These are phyloP conservation scores for Leptinotarsa rubiginosa DNA, from an alignment of 2,888 invertebrate genomes.

Conservation along the genomic window DNA sequence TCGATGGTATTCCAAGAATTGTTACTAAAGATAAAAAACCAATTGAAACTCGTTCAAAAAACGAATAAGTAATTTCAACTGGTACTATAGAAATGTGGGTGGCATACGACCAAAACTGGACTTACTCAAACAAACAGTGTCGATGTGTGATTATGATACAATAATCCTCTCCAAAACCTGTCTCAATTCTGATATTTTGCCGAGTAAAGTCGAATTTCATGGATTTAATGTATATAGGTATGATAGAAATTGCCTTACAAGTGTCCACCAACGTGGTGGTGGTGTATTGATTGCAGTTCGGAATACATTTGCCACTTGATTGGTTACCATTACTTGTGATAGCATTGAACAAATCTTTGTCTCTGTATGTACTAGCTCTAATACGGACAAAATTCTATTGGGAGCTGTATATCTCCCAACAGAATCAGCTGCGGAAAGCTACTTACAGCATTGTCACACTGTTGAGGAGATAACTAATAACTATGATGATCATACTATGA, in stretches of 20 bases:
- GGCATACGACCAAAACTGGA: constrained; percentile 1
- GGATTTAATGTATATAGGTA: constrained; percentile 17
- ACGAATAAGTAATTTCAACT: no score
- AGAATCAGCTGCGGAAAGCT: neutral
- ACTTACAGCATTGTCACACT: constrained; percentile 1
- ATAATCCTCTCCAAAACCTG: constrained; percentile 12
- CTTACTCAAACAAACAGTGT: constrained; percentile 8
- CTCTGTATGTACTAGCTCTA: constrained; percentile 16
- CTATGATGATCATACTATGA: constrained; percentile 9
- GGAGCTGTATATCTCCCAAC: constrained; percentile 21
- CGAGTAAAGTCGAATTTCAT: constrained; percentile 9
- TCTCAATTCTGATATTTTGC: constrained; percentile 20
- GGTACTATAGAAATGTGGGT: no score
- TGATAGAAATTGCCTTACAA: constrained; percentile 19
- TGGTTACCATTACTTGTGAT: constrained; percentile 14
- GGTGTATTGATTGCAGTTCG: constrained; percentile 20
- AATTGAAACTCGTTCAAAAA: no score
- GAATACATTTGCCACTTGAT: constrained; percentile 13
- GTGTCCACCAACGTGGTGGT: no score
- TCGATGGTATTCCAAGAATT: no score
- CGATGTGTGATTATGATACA: constrained; percentile 6
- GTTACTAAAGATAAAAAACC: no score
- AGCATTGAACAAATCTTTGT: constrained; percentile 16
- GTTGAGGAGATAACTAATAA: neutral
- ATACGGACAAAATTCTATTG: constrained; percentile 16